Percentiles rank a stretch among this genome's conserved stretches.
Evolutionary conservation across 2,113 vertebrate genomes (phyloP).

Genomic region (Ploceus nigricollis): DNA sequence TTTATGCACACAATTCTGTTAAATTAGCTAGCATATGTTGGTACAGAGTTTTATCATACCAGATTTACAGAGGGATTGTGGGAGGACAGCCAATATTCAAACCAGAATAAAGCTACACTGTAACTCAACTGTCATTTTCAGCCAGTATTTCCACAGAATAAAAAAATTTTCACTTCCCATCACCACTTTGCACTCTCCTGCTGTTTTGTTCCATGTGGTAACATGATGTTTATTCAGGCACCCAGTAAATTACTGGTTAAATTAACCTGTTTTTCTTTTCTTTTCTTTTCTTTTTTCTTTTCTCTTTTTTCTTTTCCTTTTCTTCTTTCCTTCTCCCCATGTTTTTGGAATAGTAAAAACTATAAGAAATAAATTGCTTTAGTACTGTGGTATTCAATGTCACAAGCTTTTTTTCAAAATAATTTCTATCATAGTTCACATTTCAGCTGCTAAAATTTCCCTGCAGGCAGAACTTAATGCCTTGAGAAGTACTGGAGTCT

Average conservation of each 20-base stretch:
- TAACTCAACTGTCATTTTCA: background rate
- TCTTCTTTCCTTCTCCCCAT: background rate
- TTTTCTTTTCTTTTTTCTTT: background rate
- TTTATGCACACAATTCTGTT: background rate
- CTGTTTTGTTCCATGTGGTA: background rate
- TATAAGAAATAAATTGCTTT: background rate
- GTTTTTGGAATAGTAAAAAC: background rate
- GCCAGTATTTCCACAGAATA: background rate
- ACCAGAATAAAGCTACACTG: background rate
- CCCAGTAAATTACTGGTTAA: background rate
- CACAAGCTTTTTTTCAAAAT: background rate
- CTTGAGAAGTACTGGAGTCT: background rate
- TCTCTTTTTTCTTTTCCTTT: background rate
- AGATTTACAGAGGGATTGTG: background rate
- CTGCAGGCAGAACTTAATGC: background rate
- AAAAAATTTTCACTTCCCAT: background rate
- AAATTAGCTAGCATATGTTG: background rate
- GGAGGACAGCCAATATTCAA: background rate
- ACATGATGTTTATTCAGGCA: background rate
- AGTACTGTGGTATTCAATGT: background rate
- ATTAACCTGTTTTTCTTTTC: fast-evolving
- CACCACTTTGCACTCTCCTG: background rate
- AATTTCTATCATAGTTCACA: background rate
- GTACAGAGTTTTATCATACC: background rate
- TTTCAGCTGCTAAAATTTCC: background rate